Base-by-base conservation (phyloP, 1,140 invertebrate species). In the Drosophila kepulauana region DNA sequence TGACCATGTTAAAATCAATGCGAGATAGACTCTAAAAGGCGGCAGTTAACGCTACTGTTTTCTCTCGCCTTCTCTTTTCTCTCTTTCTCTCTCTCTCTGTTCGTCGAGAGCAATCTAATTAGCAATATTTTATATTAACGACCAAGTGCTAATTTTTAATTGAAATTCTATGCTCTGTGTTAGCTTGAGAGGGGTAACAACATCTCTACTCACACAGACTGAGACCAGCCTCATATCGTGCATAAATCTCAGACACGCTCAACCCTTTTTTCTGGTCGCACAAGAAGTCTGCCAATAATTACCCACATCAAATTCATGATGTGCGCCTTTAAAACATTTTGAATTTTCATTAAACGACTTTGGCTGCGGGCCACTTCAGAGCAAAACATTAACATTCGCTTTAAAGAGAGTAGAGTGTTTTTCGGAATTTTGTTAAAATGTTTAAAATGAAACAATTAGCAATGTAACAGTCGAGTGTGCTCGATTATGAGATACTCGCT, bases 51-150 rank as follows among this genome's bases (percentile, higher is more conserved):
- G 69, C 65, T 49, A 59, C 80, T 79, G 76, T 63, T 35, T 35
- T 62, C 45, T 38, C 41, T 25, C 13, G 20, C 35, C 13, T 13
- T 16, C n/a, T 28, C 43, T 13, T 15, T 7, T 45, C 20, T 35
- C 10, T 38, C 56, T 49, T n/a, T n/a, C n/a, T n/a, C n/a, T 15
- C n/a, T 45, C 20, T 35, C 10, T 38, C 56, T 49, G 30, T 6
- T 16, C 45, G 56, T 30, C 64, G 33, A 33, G 6, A 49, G 48
- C 75, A 89, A 85, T 89, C 85, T 88, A 89, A 88, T 88, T 88
- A 88, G 81, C 81, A 89, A 88, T 89, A 89, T 88, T 88, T 88
- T 89, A 84, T 81, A 85, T 75, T 85, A 88, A 89, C 81, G 86
- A 78, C 51, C 75, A 67, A 73, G 66, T 89, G 84, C 85, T 88